Base-by-base conservation (phyloP, 1,140 invertebrate species). In the Heliconius nattereri region DNA sequence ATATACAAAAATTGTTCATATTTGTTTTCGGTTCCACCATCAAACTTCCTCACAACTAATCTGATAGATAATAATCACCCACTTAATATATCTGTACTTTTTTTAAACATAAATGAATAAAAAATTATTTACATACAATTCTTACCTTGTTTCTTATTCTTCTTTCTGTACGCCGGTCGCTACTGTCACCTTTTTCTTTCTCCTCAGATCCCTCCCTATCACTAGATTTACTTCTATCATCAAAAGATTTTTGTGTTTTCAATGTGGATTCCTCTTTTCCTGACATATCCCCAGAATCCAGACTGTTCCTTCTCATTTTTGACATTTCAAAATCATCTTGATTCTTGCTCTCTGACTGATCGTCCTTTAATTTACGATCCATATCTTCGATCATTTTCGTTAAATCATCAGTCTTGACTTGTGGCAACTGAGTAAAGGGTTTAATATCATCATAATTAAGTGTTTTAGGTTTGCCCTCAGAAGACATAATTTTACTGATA, bases 121-220 rank as follows among this genome's bases (percentile, higher is more conserved):
- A 16, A 16, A 52, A 20, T 1, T 20, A 52, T 52, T 52, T 52
- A 52, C 49, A 52, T 52, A 52, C 49, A 52, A 52, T 19, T 52
- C 49, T 81, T 91, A 96, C 96, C 94, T 97, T 96, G 88, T 96
- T 97, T 85, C 96, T 94, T 86, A 96, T 97, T 84, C 96, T 95
- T 77, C 96, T 94, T 86, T 96, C 96, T 29, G 95, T 86, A 49
- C 96, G 94, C 26, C 95, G 95, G 85, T 96, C 96, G 60, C 93
- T 94, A 73, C 95, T 90, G 71, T 95, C 95, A 40, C 92, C 87
- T 80, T 95, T 95, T 29, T 95, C 95, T 82, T 93, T 94, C 83
- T 96, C 95, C 76, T 96, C 95, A 66, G 95, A 91, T 76, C 94
- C 95, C 82, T 94, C 94, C 75, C 95, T 92, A 45, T 95, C 94